These are phyloP conservation scores for Eulemur rufifrons DNA, from an alignment of 2,113 vertebrate genomes.

Conservation along the genomic window DNA sequence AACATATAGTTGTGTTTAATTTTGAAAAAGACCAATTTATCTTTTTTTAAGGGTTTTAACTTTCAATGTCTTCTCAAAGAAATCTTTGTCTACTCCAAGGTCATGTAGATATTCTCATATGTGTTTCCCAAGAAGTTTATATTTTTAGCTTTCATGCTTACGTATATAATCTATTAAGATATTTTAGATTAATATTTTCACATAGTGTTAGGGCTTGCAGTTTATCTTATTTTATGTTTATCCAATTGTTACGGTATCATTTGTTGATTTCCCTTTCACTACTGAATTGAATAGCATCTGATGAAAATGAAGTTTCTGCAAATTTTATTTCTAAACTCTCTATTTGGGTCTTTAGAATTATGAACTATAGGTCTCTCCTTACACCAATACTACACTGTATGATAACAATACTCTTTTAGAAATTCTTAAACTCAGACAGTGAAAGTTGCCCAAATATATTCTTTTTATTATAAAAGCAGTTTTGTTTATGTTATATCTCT, in stretches of 20 bases:
- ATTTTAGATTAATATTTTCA: not conserved
- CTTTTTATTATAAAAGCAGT: not conserved
- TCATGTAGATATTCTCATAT: not conserved
- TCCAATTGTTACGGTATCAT: not conserved
- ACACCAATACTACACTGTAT: not conserved
- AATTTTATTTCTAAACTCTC: not conserved
- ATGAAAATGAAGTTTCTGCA: not conserved
- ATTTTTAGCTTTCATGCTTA: not conserved
- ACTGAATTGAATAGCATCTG: not conserved
- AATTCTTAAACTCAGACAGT: not conserved
- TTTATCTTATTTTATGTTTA: not conserved
- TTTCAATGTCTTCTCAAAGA: not conserved
- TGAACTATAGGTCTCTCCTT: not conserved
- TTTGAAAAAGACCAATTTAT: not conserved
- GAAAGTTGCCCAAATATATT: not conserved
- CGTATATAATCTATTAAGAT: not conserved
- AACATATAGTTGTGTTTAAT: not conserved
- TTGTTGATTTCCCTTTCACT: not conserved
- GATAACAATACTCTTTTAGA: not conserved
- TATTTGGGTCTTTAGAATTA: not conserved
- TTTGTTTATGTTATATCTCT: not conserved
- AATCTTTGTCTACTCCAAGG: not conserved
- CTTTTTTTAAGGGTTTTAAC: not conserved
- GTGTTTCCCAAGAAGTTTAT: not conserved
- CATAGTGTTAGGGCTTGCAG: not conserved